A percentile compares a stretch with the other conserved stretches of the same genome.
Conservation (phyloP, 92 coral and sea anemone genomes). For the Porites rus region DNA sequence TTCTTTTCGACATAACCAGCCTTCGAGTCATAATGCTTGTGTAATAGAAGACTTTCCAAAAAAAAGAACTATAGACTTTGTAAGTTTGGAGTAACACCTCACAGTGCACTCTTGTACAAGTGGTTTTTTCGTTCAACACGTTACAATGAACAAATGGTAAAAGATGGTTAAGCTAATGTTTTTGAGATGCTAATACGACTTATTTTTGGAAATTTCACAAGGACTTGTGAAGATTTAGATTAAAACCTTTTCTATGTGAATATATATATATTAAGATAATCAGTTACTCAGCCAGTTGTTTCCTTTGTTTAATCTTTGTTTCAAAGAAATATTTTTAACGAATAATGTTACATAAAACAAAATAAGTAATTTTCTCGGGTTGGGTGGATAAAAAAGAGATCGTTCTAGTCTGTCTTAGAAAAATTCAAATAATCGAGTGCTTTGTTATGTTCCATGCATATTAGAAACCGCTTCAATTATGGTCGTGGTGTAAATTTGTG, state of each 20-base stretch:
- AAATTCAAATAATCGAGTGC: neutral
- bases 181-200: neutral
- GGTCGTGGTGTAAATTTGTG: neutral
- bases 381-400: neutral
- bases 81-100: too few relatives aligned
- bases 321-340: neutral
- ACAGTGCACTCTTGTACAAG: neutral
- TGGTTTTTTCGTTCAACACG: neutral
- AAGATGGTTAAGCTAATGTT: neutral
- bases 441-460: neutral
- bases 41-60: neutral
- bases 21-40: conserved; percentile 8
- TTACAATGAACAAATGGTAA: neutral
- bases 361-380: neutral
- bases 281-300: neutral
- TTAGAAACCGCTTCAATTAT: neutral
- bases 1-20: conserved; percentile 52
- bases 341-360: neutral
- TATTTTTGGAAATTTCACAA: conserved; percentile 13
- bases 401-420: too few relatives aligned
- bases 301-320: neutral
- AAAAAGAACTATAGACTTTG: neutral
- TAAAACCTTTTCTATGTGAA: neutral
- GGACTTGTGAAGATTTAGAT: neutral
- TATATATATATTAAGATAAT: neutral